Base-by-base conservation (phyloP, 2,888 invertebrate genomes). In the Poecilus cupreus region DNA sequence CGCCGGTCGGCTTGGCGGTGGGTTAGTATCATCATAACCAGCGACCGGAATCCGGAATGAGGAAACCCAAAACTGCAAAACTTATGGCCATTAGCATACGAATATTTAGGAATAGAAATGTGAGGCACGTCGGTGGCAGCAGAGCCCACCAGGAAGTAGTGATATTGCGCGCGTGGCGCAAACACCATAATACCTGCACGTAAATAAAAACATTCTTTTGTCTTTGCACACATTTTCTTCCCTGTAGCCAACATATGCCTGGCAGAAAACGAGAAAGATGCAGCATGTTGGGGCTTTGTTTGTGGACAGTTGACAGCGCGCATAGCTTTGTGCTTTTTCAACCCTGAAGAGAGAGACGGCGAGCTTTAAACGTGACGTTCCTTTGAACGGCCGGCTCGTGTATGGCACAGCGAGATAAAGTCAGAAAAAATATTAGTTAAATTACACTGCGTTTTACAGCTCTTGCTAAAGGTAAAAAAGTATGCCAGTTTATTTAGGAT, bases 281-380 rank as follows among this genome's bases (percentile, higher is more conserved):
- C 46, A 51, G 32, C 32, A 32, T 32, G 32, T 37, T 54, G 76
- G 10, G 26, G 72, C 75, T 75, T 77, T 57, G 39, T 77, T 77
- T 77, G 79, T 54, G 51, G 79, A 79, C 79, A 79, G 79, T 70
- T 79, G 79, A 79, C 79, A 79, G 70, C 51, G 37, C 32, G 22
- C 51, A 46, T 51, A 70, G 79, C 79, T 79, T 79, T 79, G 70
- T 79, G 49, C 70, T 79, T 51, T 79, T 79, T 79, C 49, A 79
- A 26, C 39, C 32, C 22, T 10, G 24, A 74, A 16, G n/a, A 13
- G 24, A 26, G 13, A 16, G 5, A 64, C 13, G 16, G 3, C 32
- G 74, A 51, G 51, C 32, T 51, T 39, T 78, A 60, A 76, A 76
- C 57, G 76, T 76, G 76, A 46, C 46, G 39, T 37, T 46, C 78